A percentile compares a stretch with the other conserved stretches of the same genome.
phyloP scores from a whole-genome alignment of 2,113 vertebrate species.

The Bufo bufo region DNA sequence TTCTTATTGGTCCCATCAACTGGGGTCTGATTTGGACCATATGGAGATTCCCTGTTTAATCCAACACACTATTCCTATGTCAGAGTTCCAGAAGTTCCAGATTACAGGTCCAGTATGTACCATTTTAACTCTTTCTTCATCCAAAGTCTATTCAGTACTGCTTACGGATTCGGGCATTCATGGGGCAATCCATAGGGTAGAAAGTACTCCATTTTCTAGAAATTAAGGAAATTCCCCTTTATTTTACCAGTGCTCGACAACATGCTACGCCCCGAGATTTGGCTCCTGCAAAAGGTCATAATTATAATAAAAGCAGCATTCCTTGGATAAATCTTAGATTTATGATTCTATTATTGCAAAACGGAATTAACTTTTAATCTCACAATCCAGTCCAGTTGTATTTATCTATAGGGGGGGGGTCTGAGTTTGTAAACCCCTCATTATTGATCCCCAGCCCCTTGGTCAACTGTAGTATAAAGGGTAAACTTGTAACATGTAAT shows the following conservation, averaged over 20 bases:
- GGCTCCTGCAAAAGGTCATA: conserved; percentile 9
- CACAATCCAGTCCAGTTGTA: background rate
- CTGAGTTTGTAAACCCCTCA: no score
- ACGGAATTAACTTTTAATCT: conserved; percentile 3
- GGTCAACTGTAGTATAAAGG: background rate
- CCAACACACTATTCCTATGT: no score
- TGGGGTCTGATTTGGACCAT: no score
- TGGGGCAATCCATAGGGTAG: background rate
- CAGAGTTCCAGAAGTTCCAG: background rate
- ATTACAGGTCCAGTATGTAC: background rate
- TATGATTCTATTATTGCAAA: background rate
- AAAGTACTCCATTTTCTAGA: background rate
- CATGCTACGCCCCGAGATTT: background rate
- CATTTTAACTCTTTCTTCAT: background rate
- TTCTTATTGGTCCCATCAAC: background rate
- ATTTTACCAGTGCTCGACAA: background rate
- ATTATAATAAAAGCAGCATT: background rate
- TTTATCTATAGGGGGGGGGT: no score
- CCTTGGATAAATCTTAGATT: background rate
- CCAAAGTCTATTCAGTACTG: background rate
- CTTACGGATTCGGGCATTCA: background rate
- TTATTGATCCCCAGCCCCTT: background rate
- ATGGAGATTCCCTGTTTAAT: no score
- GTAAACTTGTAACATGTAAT: background rate
- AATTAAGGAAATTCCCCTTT: background rate